A percentile compares a stretch with the other conserved stretches of the same genome.
These are phyloP conservation scores for Fragum sueziense DNA, from an alignment of 2,888 invertebrate genomes.

Conservation along the genomic window DNA sequence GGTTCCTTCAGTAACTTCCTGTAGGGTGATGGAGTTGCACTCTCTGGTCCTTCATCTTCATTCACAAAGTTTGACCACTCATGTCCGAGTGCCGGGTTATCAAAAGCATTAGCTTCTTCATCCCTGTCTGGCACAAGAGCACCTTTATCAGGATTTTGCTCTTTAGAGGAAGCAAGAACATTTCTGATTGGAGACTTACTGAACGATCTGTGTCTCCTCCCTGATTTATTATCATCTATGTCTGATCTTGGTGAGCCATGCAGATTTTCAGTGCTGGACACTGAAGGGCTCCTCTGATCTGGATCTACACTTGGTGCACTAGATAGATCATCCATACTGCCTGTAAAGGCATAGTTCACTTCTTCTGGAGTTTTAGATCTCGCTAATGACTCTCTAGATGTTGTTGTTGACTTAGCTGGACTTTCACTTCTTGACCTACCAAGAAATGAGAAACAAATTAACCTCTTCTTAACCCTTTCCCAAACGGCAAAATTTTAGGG, in stretches of 20 bases:
- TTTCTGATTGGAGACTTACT: constrained; percentile 52
- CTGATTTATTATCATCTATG: constrained; percentile 19
- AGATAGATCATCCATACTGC: constrained; percentile 54
- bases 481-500: too few relatives aligned
- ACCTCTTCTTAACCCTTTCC: too few relatives aligned
- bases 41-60: constrained; percentile 53
- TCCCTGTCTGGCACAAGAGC: constrained; percentile 40
- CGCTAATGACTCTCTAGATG: constrained; percentile 51
- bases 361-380: constrained; percentile 59
- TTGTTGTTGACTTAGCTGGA: constrained; percentile 44
- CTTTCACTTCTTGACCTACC: constrained; percentile 49
- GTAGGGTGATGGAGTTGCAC: constrained; percentile 60
- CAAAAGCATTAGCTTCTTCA: constrained; percentile 66
- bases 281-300: constrained; percentile 45
- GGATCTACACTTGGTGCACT: constrained; percentile 34
- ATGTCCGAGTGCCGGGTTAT: constrained; percentile 66
- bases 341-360: constrained; percentile 65
- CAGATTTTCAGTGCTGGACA: constrained; percentile 50
- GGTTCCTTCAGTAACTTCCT: constrained; percentile 56
- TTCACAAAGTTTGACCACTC: constrained; percentile 71
- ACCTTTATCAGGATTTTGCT: constrained; percentile 34
- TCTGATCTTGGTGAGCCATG: constrained; percentile 17
- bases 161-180: constrained; percentile 35
- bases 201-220: constrained; percentile 37
- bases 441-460: background rate